Evolutionary conservation across 2,797 vertebrate genomes (phyloP), one percentile per base, ranked within the genome.

Genomic region (Nasua narica): DNA sequence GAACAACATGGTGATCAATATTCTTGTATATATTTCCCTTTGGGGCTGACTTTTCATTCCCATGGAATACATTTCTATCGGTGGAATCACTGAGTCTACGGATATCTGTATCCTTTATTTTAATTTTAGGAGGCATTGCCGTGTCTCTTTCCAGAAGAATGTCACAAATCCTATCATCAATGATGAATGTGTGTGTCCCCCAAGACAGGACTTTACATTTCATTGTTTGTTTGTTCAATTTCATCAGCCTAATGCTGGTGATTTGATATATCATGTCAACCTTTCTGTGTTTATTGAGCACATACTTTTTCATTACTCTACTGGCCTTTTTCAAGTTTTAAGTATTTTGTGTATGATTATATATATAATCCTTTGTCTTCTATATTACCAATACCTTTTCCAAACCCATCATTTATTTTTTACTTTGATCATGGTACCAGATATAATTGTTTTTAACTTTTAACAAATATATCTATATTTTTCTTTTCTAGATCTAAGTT

Each of bases 361-460:
- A 5, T 5, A 35, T 40, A 83, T 67, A 83, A 86, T 46, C 16
- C 16, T 43, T 87, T 81, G 43, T 54, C 40, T 69, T 65, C 60
- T 76, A 10, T 46, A 86, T 72, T 58, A 91, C 7, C 14, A 85
- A 85, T 62, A 70, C 12, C 40, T 82, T 87, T 78, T 72, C 92
- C 14, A 93, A 89, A 79, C 74, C 6, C 1, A 19, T 69, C 23
- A 76, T 58, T 83, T 54, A 52, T 25, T 81, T 96, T 94, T 70
- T 0, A 87, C 46, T 67, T 87, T 82, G 43, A 74, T 78, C 50
- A 52, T 54, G 4, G 27, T 50, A 93, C 85, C 74, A 93, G 2
- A 78, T 78, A 43, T 69, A 95, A 84, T 50, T 87, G 5, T 67
- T 94, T 87, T 87, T 89, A 93, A 65, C 27, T 96, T 93, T 83